Base-by-base conservation (phyloP, 1,140 invertebrate species). In the Holcopasites calliopsidis region DNA sequence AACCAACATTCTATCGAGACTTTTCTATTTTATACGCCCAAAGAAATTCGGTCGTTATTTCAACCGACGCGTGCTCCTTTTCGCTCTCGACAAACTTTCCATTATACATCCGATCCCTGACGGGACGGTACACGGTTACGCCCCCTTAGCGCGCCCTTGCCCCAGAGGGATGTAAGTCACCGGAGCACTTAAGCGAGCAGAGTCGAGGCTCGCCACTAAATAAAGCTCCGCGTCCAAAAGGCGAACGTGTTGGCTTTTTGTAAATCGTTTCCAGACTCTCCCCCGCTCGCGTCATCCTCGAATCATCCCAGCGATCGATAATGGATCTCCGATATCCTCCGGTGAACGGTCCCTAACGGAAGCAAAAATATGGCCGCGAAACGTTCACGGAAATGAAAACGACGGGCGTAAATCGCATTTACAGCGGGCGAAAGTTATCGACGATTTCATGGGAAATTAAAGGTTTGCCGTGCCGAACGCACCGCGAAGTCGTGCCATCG, bases 151-250 rank as follows among this genome's bases (percentile, higher is more conserved):
- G 79, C 79, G 82, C 75, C 82, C 86, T 83, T 78, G 65, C 64
- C 70, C 73, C 74, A 80, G 66, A 80, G 80, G 80, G 87, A 82
- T 87, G 85, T 86, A 82, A 86, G 86, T 85, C 83, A 88, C 82
- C 86, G 65, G 84, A 86, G 86, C 86, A 87, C 85, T 87, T 81
- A 85, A 83, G 83, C 82, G 78, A 42, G 72, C 77, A 58, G 82
- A 79, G 77, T 81, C 79, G 76, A 82, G 79, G 58, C 77, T 73
- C 78, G 55, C 76, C 62, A 77, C 82, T 88, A 87, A 87, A 88
- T 87, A 88, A 87, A 77, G 80, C 61, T 66, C 57, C 60, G 77
- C 68, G 75, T 85, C 76, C 85, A 60, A 86, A 71, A 86, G 77
- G 75, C 74, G 44, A 77, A 55, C 76, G 71, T 47, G 65, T 73